phyloP scores from a whole-genome alignment of 1,140 invertebrate species.

The Telenomus remus region DNA sequence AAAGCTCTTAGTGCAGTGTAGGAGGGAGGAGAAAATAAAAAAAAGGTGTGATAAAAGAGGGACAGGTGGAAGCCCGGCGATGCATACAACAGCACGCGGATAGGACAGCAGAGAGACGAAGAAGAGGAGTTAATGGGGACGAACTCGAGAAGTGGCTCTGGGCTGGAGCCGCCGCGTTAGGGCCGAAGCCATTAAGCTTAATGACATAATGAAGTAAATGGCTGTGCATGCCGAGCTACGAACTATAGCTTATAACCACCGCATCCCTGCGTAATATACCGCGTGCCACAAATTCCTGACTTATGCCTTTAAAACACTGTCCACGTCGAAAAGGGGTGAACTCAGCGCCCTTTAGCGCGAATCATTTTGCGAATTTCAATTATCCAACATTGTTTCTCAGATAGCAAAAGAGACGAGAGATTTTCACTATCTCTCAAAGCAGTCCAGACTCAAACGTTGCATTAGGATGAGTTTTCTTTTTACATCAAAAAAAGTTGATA shows the following conservation, averaged over 20 bases:
- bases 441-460: too few relatives aligned
- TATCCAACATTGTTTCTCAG: too few relatives aligned
- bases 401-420: too few relatives aligned
- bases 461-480: too few relatives aligned
- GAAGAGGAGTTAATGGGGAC: slow-evolving; percentile 72
- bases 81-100: slow-evolving; percentile 30
- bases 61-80: slow-evolving; percentile 31
- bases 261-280: slow-evolving; percentile 72
- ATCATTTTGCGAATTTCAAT: too few relatives aligned
- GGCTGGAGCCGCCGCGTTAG: slow-evolving; percentile 73
- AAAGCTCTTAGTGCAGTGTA: not conserved
- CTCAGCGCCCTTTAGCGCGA: too few relatives aligned
- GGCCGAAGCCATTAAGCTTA: slow-evolving; percentile 76
- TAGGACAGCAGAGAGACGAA: slow-evolving; percentile 42
- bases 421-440: too few relatives aligned
- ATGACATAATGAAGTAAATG: slow-evolving; percentile 78
- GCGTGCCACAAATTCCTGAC: slow-evolving; percentile 75
- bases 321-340: slow-evolving; percentile 68
- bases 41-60: slow-evolving; percentile 26
- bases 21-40: slow-evolving; percentile 17
- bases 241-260: slow-evolving; percentile 75
- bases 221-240: slow-evolving; percentile 73
- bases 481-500: too few relatives aligned
- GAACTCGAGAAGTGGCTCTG: slow-evolving; percentile 74
- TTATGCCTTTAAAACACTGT: slow-evolving; percentile 71